Conservation (phyloP, 2,797 vertebrate genomes). For the Harpagifer antarcticus region DNA sequence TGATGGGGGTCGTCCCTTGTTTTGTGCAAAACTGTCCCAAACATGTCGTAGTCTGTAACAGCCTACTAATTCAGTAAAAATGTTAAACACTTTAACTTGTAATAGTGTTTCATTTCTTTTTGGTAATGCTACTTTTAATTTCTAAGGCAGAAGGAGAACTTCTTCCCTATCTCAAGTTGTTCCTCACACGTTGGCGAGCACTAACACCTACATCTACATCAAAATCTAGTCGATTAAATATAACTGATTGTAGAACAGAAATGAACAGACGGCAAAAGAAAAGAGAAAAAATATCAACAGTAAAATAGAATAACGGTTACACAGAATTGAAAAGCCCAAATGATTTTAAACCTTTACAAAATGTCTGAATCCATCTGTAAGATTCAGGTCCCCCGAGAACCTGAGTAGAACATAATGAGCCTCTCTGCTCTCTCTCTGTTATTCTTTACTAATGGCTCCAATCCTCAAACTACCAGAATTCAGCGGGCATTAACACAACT, state of each 20-base stretch:
- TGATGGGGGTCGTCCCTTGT: background rate
- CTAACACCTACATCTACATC: background rate
- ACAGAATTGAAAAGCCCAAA: background rate
- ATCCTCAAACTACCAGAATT: conserved; percentile 58
- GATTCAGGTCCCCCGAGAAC: conserved; percentile 28
- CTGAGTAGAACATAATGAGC: conserved; percentile 42
- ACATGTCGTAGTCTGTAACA: background rate
- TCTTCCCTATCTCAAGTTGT: too few species aligned
- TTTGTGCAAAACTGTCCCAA: background rate
- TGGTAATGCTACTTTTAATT: background rate
- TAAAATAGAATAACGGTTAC: background rate
- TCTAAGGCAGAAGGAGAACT: too few species aligned
- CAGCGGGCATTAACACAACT: conserved; percentile 67
- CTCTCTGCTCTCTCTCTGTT: conserved; percentile 37
- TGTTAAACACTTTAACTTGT: background rate
- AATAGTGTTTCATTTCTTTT: background rate
- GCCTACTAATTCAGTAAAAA: background rate
- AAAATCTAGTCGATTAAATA: background rate
- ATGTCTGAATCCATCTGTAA: conserved; percentile 24
- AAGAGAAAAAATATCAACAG: background rate
- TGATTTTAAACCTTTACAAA: conserved; percentile 25
- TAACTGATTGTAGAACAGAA: background rate
- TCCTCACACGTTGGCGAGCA: too few species aligned
- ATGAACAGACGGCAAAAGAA: background rate
- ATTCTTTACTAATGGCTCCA: conserved; percentile 62